phyloP scores from a whole-genome alignment of 2,888 invertebrate species.

The Spisula solida region DNA sequence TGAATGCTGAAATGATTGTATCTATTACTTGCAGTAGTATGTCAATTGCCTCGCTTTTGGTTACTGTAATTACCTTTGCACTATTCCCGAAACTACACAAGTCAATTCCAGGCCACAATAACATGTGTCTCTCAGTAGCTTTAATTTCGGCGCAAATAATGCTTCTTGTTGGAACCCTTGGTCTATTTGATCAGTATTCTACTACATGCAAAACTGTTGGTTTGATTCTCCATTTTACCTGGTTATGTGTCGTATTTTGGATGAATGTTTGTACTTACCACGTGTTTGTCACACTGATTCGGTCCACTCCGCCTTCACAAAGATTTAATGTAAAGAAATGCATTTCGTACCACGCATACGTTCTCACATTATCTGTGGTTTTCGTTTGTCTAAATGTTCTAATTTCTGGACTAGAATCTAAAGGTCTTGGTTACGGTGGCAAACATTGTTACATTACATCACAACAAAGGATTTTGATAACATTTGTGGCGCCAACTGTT shows the following conservation, averaged over 20 bases:
- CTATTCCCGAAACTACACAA: conserved; percentile 50
- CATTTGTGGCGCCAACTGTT: conserved; percentile 53
- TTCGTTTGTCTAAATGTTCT: conserved; percentile 49
- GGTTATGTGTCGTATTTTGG: conserved; percentile 62
- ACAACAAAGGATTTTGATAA: conserved; percentile 43
- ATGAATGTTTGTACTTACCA: conserved; percentile 66
- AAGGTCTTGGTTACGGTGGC: conserved; percentile 54
- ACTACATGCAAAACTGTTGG: conserved; percentile 49
- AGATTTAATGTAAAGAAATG: conserved; percentile 29
- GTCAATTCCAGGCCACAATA: conserved; percentile 63
- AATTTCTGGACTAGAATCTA: conserved; percentile 23
- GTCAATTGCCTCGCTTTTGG: conserved; percentile 51
- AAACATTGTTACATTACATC: conserved; percentile 54
- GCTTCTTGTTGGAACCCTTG: conserved; percentile 30
- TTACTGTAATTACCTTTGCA: conserved; percentile 48
- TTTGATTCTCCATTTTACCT: conserved; percentile 58
- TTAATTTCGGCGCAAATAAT: conserved; percentile 55
- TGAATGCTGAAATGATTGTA: conserved; percentile 28
- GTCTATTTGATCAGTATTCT: conserved; percentile 31
- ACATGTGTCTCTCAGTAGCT: conserved; percentile 47
- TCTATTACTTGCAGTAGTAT: conserved; percentile 43
- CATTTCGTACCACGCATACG: conserved; percentile 39
- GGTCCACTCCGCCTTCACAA: not conserved
- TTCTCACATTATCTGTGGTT: conserved; percentile 15
- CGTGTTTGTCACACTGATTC: conserved; percentile 44